Evolutionary conservation across 1,140 invertebrate species (phyloP), one percentile per base, ranked within the genome.

Genomic region (Listronotus bonariensis): DNA sequence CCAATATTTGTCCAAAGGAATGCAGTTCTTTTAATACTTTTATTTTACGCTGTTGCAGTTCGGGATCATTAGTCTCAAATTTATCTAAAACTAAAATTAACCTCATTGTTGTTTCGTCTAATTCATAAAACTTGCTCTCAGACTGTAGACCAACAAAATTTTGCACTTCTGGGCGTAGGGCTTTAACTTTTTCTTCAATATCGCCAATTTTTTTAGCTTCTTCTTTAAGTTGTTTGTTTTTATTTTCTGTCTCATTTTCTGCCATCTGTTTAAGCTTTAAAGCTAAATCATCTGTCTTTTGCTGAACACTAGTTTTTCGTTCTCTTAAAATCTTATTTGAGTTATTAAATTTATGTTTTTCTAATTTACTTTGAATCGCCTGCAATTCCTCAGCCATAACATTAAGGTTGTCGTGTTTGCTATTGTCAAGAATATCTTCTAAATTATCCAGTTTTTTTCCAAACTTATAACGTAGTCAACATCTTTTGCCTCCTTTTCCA

Each of bases 91-190:
- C 38, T 11, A 68, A 31, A 31, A 65, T 57, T 11, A 57, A 7
- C 32, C 51, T 55, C 9, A 67, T 65, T 11, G 41, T 40, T n/a
- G 42, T 26, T 40, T 70, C 68, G n/a, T 70, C 69, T 10, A 72
- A 26, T 51, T 66, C 20, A 43, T 65, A 63, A 31, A 70, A 72
- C 26, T 66, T 63, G 14, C 42, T 59, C 31, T 65, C 61, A 6
- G 54, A 61, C 34, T 56, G 56, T 1, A 55, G n/a, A 8, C 70
- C 70, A 10, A 68, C 57, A 34, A 72, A 72, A 40, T 11, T n/a
- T 10, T 14, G n/a, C 31, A 68, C 43, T 57, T 63, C 41, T 18
- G 34, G 32, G 26, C n/a, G 43, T 6, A 68, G 11, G 9, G 14
- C 18, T 36, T 45, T 20, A 7, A 52, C 12, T 43, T 57, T 45